These are phyloP conservation scores for Rhingia rostrata DNA, from an alignment of 2,888 invertebrate genomes.

Conservation along the genomic window DNA sequence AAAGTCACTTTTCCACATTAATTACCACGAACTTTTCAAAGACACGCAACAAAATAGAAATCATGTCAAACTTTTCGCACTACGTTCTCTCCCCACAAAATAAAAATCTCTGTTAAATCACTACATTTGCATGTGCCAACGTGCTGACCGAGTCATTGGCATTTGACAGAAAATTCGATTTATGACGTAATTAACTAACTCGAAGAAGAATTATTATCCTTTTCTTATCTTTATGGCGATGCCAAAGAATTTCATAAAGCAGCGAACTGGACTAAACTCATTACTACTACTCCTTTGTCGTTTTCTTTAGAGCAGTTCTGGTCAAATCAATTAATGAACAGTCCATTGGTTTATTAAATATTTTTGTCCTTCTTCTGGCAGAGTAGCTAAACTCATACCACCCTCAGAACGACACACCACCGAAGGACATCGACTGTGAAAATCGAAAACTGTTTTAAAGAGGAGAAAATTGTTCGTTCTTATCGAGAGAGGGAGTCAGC, in stretches of 20 bases:
- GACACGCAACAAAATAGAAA: neutral
- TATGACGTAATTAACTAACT: constrained; percentile 13
- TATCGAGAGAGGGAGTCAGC: neutral
- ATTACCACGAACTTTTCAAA: neutral
- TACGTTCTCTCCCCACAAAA: too few relatives aligned
- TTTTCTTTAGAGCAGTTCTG: constrained; percentile 1
- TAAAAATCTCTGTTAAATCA: neutral
- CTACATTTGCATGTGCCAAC: neutral
- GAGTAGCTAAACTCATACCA: neutral
- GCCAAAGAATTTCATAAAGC: constrained; percentile 6
- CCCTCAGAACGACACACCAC: neutral
- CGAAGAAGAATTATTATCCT: neutral
- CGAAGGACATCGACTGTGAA: neutral
- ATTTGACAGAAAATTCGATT: neutral
- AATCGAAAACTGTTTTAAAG: neutral
- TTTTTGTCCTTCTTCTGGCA: too few relatives aligned
- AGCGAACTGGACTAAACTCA: neutral
- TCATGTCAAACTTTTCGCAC: constrained; percentile 3
- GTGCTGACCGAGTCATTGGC: neutral
- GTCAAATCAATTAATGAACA: constrained; percentile 27
- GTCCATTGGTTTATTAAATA: neutral
- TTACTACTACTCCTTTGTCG: neutral
- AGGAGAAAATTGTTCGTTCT: constrained; percentile 11
- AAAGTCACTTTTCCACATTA: too few relatives aligned
- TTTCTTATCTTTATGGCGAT: constrained; percentile 17